Percentiles rank a stretch among this genome's conserved stretches.
Conservation (phyloP, 2,113 vertebrate species). For the Lamprotornis superbus region DNA sequence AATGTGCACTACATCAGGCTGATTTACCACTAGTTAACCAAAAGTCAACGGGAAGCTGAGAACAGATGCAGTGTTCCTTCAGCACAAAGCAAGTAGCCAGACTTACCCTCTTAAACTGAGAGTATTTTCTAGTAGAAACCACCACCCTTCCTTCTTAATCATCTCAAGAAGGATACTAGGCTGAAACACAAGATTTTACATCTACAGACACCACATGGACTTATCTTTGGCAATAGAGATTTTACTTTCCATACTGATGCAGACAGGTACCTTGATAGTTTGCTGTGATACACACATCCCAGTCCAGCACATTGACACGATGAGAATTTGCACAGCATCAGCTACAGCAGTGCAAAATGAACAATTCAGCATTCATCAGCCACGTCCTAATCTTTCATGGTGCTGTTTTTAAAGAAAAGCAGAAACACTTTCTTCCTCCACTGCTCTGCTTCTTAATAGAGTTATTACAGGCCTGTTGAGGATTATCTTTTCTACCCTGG, state of each 20-base stretch:
- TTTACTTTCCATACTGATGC: neutral
- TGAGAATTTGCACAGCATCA: neutral
- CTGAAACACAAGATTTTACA: neutral
- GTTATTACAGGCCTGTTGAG: neutral
- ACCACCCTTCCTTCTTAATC: neutral
- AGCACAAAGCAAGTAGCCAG: neutral
- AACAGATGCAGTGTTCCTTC: neutral
- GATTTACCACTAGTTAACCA: neutral
- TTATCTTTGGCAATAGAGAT: neutral
- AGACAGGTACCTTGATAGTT: neutral
- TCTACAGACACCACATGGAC: neutral
- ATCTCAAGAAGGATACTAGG: constrained; percentile 2
- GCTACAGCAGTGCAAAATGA: neutral
- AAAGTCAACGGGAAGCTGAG: constrained; percentile 4
- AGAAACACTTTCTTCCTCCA: neutral
- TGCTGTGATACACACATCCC: neutral
- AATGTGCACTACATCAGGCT: neutral
- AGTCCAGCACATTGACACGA: neutral
- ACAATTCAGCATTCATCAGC: neutral
- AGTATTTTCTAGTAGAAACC: constrained; percentile 4
- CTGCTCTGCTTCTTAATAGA: neutral
- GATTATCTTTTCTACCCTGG: neutral
- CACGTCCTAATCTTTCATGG: neutral
- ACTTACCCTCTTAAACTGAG: neutral
- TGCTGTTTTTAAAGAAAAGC: neutral